Percentiles rank a stretch among this genome's conserved stretches.
Conservation (phyloP, 2,113 vertebrate genomes). For the Rhodinocichla rosea region DNA sequence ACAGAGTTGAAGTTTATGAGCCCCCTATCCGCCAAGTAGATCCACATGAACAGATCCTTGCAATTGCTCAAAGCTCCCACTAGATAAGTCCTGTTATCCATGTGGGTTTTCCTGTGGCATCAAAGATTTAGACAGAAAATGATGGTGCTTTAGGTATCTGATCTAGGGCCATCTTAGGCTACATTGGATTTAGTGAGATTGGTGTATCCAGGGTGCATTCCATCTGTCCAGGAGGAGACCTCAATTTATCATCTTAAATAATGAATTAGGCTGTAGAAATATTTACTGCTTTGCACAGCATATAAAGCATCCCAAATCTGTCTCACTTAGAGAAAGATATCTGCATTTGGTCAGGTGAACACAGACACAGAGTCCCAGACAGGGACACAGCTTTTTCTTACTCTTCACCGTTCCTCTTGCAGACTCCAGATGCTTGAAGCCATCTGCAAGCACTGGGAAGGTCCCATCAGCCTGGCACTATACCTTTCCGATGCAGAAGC, state of each 20-base stretch:
- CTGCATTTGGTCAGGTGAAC: background rate
- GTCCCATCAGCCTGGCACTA: constrained; percentile 95
- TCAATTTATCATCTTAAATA: background rate
- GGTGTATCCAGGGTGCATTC: background rate
- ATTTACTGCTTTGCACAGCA: background rate
- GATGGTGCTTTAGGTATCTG: background rate
- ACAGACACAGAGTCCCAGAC: background rate
- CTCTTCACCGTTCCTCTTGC: constrained; percentile 20
- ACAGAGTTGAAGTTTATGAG: background rate
- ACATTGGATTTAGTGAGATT: background rate
- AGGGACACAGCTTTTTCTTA: background rate
- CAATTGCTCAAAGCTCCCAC: background rate
- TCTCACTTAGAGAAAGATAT: background rate
- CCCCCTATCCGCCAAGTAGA: background rate
- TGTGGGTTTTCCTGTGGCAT: background rate
- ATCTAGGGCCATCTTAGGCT: background rate
- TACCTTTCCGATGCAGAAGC: constrained; percentile 97
- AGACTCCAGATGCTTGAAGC: constrained; percentile 99
- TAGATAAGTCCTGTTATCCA: background rate
- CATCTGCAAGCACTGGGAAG: constrained; percentile 99
- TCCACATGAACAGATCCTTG: background rate
- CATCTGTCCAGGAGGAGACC: background rate
- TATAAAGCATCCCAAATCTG: background rate
- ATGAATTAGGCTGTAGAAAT: background rate
- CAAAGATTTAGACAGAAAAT: background rate